These are phyloP conservation scores for Melanostoma mellinum DNA, from an alignment of 2,888 invertebrate genomes.

Conservation along the genomic window DNA sequence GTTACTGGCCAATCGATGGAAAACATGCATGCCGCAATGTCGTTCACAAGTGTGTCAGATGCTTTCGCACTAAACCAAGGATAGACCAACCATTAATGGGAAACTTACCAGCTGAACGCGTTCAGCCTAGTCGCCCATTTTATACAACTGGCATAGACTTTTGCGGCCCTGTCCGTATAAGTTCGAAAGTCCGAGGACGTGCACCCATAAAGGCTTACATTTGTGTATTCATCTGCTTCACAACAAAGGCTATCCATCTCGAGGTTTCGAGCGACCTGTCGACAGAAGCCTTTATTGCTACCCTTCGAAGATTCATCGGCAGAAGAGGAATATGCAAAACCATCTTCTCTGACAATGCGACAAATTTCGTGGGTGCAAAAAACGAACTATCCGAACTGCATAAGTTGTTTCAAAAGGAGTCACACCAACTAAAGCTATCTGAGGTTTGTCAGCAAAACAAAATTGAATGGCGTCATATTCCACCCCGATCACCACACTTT, in stretches of 20 bases:
- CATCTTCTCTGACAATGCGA: constrained; percentile 51
- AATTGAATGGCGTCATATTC: too few relatives aligned
- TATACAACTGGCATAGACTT: constrained; percentile 35
- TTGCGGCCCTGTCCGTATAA: constrained; percentile 32
- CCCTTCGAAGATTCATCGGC: constrained; percentile 24
- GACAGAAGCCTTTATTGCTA: neutral
- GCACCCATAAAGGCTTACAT: constrained; percentile 47
- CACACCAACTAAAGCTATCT: neutral
- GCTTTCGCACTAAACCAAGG: constrained; percentile 17
- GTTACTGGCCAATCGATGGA: constrained; percentile 26
- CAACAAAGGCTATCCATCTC: constrained; percentile 45
- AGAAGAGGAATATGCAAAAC: constrained; percentile 26
- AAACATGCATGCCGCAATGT: neutral
- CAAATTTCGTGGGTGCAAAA: constrained; percentile 45
- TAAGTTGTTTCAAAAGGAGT: constrained; percentile 2
- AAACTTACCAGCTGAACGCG: constrained; percentile 34
- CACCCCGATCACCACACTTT: too few relatives aligned
- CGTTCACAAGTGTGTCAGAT: constrained; percentile 13
- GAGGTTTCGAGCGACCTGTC: constrained; percentile 43
- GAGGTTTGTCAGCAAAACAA: neutral
- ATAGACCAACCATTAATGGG: constrained; percentile 26
- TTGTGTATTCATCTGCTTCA: constrained; percentile 51
- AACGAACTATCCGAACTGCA: constrained; percentile 5
- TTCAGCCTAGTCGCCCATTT: constrained; percentile 34
- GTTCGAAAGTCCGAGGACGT: constrained; percentile 11